A percentile compares a stretch with the other conserved stretches of the same genome.
phyloP scores from a whole-genome alignment of 2,888 invertebrate genomes.

The Stenurella melanura region DNA sequence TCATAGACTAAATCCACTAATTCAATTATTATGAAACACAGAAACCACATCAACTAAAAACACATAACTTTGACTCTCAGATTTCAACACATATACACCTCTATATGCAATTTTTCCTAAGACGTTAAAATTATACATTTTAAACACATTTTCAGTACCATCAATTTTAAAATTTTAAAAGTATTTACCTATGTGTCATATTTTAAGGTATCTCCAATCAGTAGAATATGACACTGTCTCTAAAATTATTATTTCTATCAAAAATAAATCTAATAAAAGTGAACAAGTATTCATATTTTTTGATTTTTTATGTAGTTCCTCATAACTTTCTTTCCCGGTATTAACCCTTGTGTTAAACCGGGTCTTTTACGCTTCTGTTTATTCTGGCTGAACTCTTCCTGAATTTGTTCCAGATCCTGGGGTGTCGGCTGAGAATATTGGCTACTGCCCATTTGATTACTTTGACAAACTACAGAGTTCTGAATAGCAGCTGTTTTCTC shows the following conservation, averaged over 20 bases:
- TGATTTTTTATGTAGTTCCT: constrained; percentile 82
- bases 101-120: too few relatives aligned
- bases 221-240: neutral
- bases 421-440: constrained; percentile 64
- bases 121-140: neutral
- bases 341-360: constrained; percentile 84
- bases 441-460: constrained; percentile 45
- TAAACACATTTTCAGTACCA: neutral
- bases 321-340: constrained; percentile 90
- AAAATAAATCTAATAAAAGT: neutral
- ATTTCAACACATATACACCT: too few relatives aligned
- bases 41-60: too few relatives aligned
- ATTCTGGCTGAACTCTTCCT: constrained; percentile 56
- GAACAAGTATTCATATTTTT: constrained; percentile 69
- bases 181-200: neutral
- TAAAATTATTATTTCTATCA: neutral
- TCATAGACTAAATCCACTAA: too few relatives aligned
- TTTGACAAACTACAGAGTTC: constrained; percentile 60
- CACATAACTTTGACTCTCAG: too few relatives aligned
- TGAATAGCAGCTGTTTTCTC: constrained; percentile 74
- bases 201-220: neutral
- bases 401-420: constrained; percentile 57
- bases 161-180: neutral
- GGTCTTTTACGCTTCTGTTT: constrained; percentile 80
- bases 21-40: too few relatives aligned